These are phyloP conservation scores for Augochlora pura DNA, from an alignment of 1,140 invertebrate genomes.

Conservation along the genomic window DNA sequence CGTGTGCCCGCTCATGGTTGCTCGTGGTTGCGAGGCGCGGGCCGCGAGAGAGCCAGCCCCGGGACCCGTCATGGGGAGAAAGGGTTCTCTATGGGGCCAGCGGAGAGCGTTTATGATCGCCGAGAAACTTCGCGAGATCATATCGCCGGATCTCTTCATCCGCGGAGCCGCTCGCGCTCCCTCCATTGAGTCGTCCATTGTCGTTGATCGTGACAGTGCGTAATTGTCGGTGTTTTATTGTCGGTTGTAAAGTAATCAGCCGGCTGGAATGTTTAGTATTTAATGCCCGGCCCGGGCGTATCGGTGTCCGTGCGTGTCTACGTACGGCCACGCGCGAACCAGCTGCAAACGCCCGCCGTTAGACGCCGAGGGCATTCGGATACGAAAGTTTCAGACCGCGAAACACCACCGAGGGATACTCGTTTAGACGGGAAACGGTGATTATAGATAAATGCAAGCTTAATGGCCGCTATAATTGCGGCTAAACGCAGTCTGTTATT, in stretches of 20 bases:
- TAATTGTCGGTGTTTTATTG: slow-evolving; percentile 53
- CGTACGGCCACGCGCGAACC: not conserved
- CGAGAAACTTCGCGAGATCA: slow-evolving; percentile 53
- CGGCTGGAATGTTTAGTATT: slow-evolving; percentile 44
- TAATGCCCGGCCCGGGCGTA: slow-evolving; percentile 8
- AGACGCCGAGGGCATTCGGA: not conserved
- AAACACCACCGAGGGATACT: not conserved
- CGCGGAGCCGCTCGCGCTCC: slow-evolving; percentile 15
- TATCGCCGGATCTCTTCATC: slow-evolving; percentile 64
- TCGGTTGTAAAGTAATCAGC: slow-evolving; percentile 44
- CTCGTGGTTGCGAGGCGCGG: too few relatives aligned
- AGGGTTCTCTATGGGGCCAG: not conserved
- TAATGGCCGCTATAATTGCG: slow-evolving; percentile 38
- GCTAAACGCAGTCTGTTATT: slow-evolving; percentile 43
- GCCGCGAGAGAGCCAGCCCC: too few relatives aligned
- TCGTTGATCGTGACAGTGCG: slow-evolving; percentile 51
- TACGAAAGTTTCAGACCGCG: not conserved
- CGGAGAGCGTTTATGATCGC: slow-evolving; percentile 54
- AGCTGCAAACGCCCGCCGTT: not conserved
- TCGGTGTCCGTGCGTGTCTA: not conserved
- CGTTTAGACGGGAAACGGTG: slow-evolving; percentile 35
- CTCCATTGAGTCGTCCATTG: slow-evolving; percentile 53
- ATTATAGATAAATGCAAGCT: slow-evolving; percentile 43
- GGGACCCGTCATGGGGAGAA: not conserved
- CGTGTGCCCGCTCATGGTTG: too few relatives aligned